Evolutionary conservation across 2,113 vertebrate genomes (phyloP), one percentile per base, ranked within the genome.

Genomic region (Colius striatus): DNA sequence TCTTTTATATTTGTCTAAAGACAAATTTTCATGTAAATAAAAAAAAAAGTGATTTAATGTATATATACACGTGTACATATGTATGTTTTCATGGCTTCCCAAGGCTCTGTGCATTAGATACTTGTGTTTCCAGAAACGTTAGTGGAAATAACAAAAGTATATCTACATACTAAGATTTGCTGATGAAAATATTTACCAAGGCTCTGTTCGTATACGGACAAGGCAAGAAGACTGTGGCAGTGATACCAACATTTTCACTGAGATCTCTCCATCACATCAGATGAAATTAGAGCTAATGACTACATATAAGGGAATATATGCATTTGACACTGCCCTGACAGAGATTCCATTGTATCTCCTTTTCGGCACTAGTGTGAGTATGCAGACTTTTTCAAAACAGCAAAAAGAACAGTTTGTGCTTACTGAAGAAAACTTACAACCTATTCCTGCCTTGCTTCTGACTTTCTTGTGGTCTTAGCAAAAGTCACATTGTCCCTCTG

Each of bases 161-260:
- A 53, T 26, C n/a, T 32, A 57, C 32, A 58, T 38, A 29, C 2
- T 27, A 60, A 86, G 26, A 23, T 55, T 65, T 67, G 9, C 15
- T 87, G 6, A n/a, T 18, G 27, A 13, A 45, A 68, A 73, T 54
- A 29, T 20, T 71, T 58, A 16, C 22, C 26, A 10, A 30, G 16
- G 6, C 6, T 84, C 21, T 67, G 27, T 48, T 81, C 6, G 4
- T 11, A 16, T 7, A 47, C 0, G 0, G 20, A 9, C 13, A 60
- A 74, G 22, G 32, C 19, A 89, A 70, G 54, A 92, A 36, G 10
- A 27, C n/a, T 53, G 58, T 25, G 55, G 34, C 27, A n/a, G 5
- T 32, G 32, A 9, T 22, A 57, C 13, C 13, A 82, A 45, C 16
- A 14, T 15, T 89, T 91, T 51, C 48, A 36, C 22, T 1, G 5